Conservation (phyloP, 2,888 invertebrate species). For the Cryptocheilus praepositus region DNA sequence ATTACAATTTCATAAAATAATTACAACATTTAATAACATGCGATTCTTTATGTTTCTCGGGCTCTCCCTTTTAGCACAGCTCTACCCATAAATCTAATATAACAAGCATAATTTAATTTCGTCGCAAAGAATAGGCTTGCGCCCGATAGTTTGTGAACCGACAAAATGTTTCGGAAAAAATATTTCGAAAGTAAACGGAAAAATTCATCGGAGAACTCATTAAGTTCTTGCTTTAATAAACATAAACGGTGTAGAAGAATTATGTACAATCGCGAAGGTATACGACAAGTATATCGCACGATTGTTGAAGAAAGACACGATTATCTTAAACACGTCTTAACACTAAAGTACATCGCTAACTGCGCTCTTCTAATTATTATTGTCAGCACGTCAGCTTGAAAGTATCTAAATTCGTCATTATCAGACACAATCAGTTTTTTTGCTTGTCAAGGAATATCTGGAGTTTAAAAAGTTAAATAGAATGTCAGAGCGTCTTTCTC, state of each 20-base stretch:
- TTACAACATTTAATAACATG: too few relatives aligned
- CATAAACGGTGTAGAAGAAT: constrained; percentile 1
- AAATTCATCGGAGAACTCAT: constrained; percentile 4
- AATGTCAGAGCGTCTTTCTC: too few relatives aligned
- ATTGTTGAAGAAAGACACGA: constrained; percentile 6
- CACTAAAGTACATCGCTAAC: constrained; percentile 17
- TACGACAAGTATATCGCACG: constrained; percentile 3
- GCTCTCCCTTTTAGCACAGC: too few relatives aligned
- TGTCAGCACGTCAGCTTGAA: constrained; percentile 45
- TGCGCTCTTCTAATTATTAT: constrained; percentile 43
- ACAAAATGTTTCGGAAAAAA: too few relatives aligned
- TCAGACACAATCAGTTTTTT: background rate
- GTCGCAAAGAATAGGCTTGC: too few relatives aligned
- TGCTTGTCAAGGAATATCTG: background rate
- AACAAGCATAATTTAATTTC: too few relatives aligned
- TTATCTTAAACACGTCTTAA: constrained; percentile 9
- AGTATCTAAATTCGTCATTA: constrained; percentile 28
- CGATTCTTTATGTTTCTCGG: too few relatives aligned
- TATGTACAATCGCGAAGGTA: background rate
- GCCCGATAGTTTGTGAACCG: too few relatives aligned
- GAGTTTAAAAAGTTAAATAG: background rate
- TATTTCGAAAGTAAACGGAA: constrained; percentile 2
- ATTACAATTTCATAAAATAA: too few relatives aligned
- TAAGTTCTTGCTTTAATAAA: background rate
- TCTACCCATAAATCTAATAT: too few relatives aligned